A percentile compares a stretch with the other conserved stretches of the same genome.
phyloP scores from a whole-genome alignment of 2,113 vertebrate genomes.

The Leptodactylus fuscus region DNA sequence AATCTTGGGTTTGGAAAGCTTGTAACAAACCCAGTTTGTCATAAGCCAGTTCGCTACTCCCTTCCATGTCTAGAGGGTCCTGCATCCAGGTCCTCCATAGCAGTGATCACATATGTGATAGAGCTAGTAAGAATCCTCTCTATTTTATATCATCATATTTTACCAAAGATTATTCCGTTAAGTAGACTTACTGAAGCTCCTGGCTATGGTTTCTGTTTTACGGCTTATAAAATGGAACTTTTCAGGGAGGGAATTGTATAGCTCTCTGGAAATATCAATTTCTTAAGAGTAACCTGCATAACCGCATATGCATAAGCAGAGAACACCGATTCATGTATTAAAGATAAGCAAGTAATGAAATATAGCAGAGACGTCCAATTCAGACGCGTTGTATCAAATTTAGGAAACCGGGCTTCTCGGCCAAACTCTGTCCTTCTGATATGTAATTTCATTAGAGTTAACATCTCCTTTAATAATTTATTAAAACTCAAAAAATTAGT shows the following conservation, averaged over 20 bases:
- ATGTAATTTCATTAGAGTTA: background rate
- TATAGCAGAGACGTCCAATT: conserved; percentile 15
- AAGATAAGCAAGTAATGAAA: conserved; percentile 47
- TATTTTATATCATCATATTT: background rate
- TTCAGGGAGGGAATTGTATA: background rate
- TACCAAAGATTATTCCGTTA: background rate
- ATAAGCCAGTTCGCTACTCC: no score
- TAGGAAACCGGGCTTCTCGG: background rate
- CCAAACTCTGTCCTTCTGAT: background rate
- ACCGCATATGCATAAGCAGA: conserved; percentile 13
- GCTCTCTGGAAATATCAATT: conserved; percentile 37
- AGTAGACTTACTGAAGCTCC: background rate
- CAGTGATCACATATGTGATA: no score
- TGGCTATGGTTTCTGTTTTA: conserved; percentile 15
- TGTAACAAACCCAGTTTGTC: no score
- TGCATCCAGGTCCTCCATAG: no score
- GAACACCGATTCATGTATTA: conserved; percentile 27
- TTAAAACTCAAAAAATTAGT: no score
- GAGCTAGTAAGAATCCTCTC: background rate
- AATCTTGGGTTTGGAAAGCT: no score
- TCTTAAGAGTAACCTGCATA: conserved; percentile 28
- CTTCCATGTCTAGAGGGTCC: no score
- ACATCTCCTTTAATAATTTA: background rate
- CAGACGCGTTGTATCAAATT: background rate
- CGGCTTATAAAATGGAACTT: background rate